Base-by-base conservation (phyloP, 2,113 vertebrate genomes). In the Suricata suricatta region DNA sequence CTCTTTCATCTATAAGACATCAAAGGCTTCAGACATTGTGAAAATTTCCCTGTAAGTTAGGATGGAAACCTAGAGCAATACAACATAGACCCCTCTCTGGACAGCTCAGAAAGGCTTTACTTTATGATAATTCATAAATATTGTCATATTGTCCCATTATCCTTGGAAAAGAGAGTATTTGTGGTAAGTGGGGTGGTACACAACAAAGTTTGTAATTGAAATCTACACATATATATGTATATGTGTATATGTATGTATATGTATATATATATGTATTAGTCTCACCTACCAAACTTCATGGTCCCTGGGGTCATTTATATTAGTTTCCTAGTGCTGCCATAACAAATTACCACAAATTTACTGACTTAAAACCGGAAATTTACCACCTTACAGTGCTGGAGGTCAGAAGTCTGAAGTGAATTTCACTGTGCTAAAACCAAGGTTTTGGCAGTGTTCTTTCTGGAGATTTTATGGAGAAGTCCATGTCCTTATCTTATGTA, bases 121-220 rank as follows among this genome's bases (percentile, higher is more conserved):
- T 77, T 96, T 71, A 8, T 38, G 7, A 16, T 81, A 96, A 41
- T 82, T 93, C 17, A 41, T 54, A 87, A 89, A 52, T 54, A 72
- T 60, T 93, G 29, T 38, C 64, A 60, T 60, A 60, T 23, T 60
- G 57, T 23, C 57, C 8, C 57, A 90, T 33, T 57, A 16, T 94
- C 5, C 13, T 95, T 97, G n/a, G 33, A 54, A 83, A 97, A 94
- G 13, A 68, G 80, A 82, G 69, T 38, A 82, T 14, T 54, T 96
- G 21, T 38, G 33, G 31, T 74, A 47, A 92, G 72, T 31, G n/a
- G 54, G 64, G 83, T 74, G 52, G n/a, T 38, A 19, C 6, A 57
- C 2, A 60, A 21, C 60, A 72, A 35, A 50, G 12, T 9, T 81
- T 80, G 12, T 74, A 41, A 86, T 10, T 88, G 52, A 91, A 96